Evolutionary conservation across 2,888 invertebrate genomes (phyloP).

Genomic region (Galerucella calmariensis): DNA sequence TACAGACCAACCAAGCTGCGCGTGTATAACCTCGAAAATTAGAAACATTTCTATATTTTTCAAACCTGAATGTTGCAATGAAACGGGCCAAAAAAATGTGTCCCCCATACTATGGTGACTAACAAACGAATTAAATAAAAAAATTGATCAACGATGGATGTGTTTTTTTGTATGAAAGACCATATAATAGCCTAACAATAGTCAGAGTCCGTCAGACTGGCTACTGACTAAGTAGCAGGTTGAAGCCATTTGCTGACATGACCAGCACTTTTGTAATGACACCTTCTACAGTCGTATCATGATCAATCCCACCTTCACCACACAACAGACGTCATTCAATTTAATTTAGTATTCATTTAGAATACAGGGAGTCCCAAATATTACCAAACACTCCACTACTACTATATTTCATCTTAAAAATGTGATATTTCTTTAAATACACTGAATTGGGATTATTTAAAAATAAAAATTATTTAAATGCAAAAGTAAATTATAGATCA

Average conservation of each 20-base stretch:
- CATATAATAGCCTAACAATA: slow-evolving; percentile 58
- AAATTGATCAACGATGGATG: slow-evolving; percentile 48
- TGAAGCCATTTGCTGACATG: slow-evolving; percentile 65
- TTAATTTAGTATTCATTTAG: slow-evolving; percentile 61
- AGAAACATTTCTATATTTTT: too few relatives aligned
- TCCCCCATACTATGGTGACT: slow-evolving; percentile 37
- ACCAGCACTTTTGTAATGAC: slow-evolving; percentile 65
- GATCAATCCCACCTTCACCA: slow-evolving; percentile 57
- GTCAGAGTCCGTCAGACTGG: slow-evolving; percentile 62
- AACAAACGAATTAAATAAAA: slow-evolving; percentile 43
- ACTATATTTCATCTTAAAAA: too few relatives aligned
- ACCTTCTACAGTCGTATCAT: slow-evolving; percentile 62
- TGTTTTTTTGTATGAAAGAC: slow-evolving; percentile 51
- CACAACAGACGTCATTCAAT: slow-evolving; percentile 61
- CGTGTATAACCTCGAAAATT: too few relatives aligned
- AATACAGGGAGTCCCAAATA: slow-evolving; percentile 27
- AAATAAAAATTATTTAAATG: too few relatives aligned
- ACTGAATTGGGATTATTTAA: too few relatives aligned
- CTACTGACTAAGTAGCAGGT: slow-evolving; percentile 66
- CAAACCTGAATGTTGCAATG: too few relatives aligned
- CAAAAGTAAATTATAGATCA: too few relatives aligned
- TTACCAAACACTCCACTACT: not conserved
- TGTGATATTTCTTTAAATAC: too few relatives aligned
- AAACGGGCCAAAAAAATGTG: too few relatives aligned
- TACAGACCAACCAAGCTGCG: too few relatives aligned